Base-by-base conservation (phyloP, 2,113 vertebrate species). In the Bufo gargarizans region DNA sequence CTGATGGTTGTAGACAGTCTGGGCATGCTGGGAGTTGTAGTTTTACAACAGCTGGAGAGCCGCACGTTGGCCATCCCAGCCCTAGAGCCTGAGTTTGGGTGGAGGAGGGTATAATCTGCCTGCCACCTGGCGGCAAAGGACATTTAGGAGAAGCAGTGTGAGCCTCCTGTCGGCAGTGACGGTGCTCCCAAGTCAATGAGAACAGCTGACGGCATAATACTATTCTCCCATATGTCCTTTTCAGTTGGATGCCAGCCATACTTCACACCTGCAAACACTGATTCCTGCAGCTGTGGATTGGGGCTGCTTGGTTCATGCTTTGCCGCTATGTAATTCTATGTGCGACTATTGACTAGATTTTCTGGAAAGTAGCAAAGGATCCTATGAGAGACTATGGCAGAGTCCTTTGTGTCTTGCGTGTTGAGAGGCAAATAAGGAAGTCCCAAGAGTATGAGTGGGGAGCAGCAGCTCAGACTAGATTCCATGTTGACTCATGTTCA, bases 401-500 rank as follows among this genome's bases (percentile, higher is more conserved):
- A 43, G 59, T 61, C 6, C 76, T n/a, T 14, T 53, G 50, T 53
- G 5, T 45, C 58, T 81, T 61, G 56, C 20, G 49, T 6, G 13
- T 16, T 8, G 63, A 10, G 12, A 20, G 11, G 79, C 8, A 6
- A 6, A n/a, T 67, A 83, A 63, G 81, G 81, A 83, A 67, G 17
- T 67, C 45, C 58, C 45, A 22, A 3, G 11, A 47, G 47, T 22
- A 69, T 50, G 65, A 83, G 69, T n/a, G 80, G 80, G 55, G 77
- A 77, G 55, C 74, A 65, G 56, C 11, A 63, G 43, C 56, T 63
- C 74, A 59, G 20, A 47, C 9, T 61, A 50, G 72, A 61, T 72
- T 74, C 63, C 55, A 71, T 56, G 67, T 11, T 84, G 82, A 84
- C 67, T 85, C 69, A 85, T 85, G 22, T 85, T 84, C 56, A 17